These are phyloP conservation scores for Notamacropus eugenii DNA, from an alignment of 2,797 vertebrate species.

Conservation along the genomic window DNA sequence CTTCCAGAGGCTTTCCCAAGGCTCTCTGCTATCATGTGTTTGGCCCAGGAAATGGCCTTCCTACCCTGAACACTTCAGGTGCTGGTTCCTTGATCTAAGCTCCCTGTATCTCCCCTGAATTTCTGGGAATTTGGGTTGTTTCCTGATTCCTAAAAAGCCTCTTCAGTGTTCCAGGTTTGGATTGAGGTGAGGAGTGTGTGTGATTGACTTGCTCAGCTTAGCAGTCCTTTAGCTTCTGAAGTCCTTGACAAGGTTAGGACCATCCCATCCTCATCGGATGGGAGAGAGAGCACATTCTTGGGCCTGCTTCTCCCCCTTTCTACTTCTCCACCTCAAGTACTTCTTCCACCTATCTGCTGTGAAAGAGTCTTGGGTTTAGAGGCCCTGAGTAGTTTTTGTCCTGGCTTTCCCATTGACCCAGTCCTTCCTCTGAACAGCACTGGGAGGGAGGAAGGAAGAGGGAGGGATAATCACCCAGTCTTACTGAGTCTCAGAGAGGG, in stretches of 20 bases:
- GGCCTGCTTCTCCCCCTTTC: background rate
- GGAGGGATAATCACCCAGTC: constrained; percentile 23
- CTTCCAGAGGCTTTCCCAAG: constrained; percentile 54
- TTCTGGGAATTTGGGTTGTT: background rate
- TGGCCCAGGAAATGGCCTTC: constrained; percentile 63
- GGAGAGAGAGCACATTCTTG: constrained; percentile 42
- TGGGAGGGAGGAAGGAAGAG: constrained; percentile 20
- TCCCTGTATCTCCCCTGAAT: constrained; percentile 53
- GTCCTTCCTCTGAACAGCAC: constrained; percentile 39
- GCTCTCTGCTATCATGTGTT: constrained; percentile 42
- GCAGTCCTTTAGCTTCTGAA: constrained; percentile 16
- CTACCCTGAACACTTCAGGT: constrained; percentile 49
- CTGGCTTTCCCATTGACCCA: constrained; percentile 22
- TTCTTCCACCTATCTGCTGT: constrained; percentile 42
- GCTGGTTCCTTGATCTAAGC: constrained; percentile 54
- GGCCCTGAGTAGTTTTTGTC: background rate
- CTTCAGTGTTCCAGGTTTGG: constrained; percentile 16
- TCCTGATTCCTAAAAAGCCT: background rate
- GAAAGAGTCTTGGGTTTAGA: constrained; percentile 26
- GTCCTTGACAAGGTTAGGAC: background rate
- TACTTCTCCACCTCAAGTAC: constrained; percentile 39
- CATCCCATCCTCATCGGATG: background rate
- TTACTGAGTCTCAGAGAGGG: constrained; percentile 49
- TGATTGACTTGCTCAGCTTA: constrained; percentile 63
- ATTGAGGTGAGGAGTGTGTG: constrained; percentile 68